Evolutionary conservation across 2,888 invertebrate genomes (phyloP).

Genomic region (Yponomeuta cagnagella): DNA sequence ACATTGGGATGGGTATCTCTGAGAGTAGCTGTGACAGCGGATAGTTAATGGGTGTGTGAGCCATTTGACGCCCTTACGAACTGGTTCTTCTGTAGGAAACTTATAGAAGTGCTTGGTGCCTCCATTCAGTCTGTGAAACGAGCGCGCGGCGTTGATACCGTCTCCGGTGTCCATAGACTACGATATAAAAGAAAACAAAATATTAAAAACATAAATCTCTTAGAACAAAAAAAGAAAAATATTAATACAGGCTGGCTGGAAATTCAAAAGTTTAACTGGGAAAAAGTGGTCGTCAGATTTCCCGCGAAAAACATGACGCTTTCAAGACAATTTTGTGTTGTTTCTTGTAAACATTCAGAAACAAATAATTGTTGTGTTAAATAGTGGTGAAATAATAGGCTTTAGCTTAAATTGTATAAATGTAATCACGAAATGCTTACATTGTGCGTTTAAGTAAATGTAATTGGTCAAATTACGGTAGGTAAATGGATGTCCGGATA

Average conservation of each 20-base stretch:
- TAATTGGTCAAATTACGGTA: not conserved
- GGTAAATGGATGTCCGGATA: not conserved
- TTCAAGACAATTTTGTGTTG: not conserved
- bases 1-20: no score
- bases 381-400: not conserved
- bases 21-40: not conserved
- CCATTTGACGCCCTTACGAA: not conserved
- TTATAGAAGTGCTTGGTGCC: not conserved
- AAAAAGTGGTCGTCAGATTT: slow-evolving; percentile 19
- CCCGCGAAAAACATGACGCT: slow-evolving; percentile 20
- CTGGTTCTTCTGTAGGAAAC: not conserved
- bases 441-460: slow-evolving; percentile 16
- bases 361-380: not conserved
- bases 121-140: slow-evolving; percentile 55
- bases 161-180: not conserved
- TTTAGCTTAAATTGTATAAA: not conserved
- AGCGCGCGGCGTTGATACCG: slow-evolving; percentile 38
- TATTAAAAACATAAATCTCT: not conserved
- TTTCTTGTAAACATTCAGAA: not conserved
- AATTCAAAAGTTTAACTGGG: slow-evolving; percentile 10
- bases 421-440: not conserved
- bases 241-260: not conserved
- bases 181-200: not conserved
- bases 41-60: not conserved
- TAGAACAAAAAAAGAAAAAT: slow-evolving; percentile 2